Percentiles rank a stretch among this genome's conserved stretches.
Conservation (phyloP, 1,140 invertebrate species). For the Macrobrachium rosenbergii region DNA sequence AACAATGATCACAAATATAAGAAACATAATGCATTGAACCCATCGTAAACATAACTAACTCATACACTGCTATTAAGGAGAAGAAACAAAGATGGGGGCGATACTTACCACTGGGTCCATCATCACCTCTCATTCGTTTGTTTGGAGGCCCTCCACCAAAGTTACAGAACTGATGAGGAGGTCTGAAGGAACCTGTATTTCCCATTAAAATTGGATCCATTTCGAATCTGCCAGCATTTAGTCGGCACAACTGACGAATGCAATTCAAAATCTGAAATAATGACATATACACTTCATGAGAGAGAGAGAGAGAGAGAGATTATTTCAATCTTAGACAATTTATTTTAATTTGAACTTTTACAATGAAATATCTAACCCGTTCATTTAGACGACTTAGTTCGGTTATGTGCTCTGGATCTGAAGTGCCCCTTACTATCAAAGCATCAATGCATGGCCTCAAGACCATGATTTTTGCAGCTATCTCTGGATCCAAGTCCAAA, state of each 20-base stretch:
- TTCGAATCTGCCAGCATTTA: slow-evolving; percentile 80
- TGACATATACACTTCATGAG: not conserved
- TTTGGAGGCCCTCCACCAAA: slow-evolving; percentile 45
- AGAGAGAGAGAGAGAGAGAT: slow-evolving; percentile 67
- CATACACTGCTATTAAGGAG: not conserved
- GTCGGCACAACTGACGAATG: slow-evolving; percentile 79
- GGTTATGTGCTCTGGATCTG: slow-evolving; percentile 78
- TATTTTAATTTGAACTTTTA: not conserved
- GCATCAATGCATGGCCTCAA: slow-evolving; percentile 89
- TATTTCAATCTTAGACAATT: slow-evolving; percentile 70
- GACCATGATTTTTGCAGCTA: slow-evolving; percentile 85
- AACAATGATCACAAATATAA: no score
- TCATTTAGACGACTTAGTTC: slow-evolving; percentile 66
- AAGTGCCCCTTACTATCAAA: slow-evolving; percentile 82
- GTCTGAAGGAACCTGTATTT: slow-evolving; percentile 34
- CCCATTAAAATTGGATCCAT: slow-evolving; percentile 73
- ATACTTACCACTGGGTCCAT: slow-evolving; percentile 19
- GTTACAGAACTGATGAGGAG: slow-evolving; percentile 32
- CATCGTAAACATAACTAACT: no score
- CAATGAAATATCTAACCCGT: slow-evolving; percentile 42
- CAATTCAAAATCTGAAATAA: slow-evolving; percentile 74
- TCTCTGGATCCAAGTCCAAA: slow-evolving; percentile 84
- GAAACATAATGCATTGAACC: no score
- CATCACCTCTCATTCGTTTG: slow-evolving; percentile 58
- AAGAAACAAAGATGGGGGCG: not conserved